Evolutionary conservation across 2,113 vertebrate species (phyloP).

Genomic region (Anguilla japonica): DNA sequence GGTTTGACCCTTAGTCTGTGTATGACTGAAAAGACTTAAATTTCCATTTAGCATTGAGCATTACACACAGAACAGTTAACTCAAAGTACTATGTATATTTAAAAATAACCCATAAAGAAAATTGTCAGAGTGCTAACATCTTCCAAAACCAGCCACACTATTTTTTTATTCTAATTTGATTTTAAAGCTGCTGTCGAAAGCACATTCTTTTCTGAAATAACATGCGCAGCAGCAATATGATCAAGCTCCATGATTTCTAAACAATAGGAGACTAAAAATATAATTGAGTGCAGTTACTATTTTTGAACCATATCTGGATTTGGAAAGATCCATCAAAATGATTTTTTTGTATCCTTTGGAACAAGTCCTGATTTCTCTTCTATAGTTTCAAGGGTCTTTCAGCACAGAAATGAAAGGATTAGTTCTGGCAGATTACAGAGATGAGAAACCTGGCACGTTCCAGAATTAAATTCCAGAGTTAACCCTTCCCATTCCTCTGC

Average conservation of each 20-base stretch:
- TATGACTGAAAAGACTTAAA: not conserved
- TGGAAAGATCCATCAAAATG: conserved; percentile 9
- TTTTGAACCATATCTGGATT: conserved; percentile 7
- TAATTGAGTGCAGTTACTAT: not conserved
- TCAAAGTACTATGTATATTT: not conserved
- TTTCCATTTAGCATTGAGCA: not conserved
- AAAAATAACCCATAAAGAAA: not conserved
- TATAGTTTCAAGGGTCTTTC: not conserved
- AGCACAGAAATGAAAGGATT: not conserved
- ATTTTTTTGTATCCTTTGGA: not conserved
- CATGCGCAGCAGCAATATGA: not conserved
- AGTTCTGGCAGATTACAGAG: not conserved
- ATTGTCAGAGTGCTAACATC: not conserved
- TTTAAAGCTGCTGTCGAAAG: not conserved
- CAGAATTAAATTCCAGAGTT: not conserved
- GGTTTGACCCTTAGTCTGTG: not conserved
- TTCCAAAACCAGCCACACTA: not conserved
- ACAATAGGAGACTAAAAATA: conserved; percentile 5
- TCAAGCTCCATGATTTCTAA: not conserved
- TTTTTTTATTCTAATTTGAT: not conserved
- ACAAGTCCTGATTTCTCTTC: not conserved
- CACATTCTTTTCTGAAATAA: conserved; percentile 6
- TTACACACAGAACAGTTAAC: not conserved
- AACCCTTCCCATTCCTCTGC: not conserved
- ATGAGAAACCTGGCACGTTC: not conserved